A percentile compares a stretch with the other conserved stretches of the same genome.
Conservation (phyloP, 1,140 invertebrate genomes). For the Venturia canescens region DNA sequence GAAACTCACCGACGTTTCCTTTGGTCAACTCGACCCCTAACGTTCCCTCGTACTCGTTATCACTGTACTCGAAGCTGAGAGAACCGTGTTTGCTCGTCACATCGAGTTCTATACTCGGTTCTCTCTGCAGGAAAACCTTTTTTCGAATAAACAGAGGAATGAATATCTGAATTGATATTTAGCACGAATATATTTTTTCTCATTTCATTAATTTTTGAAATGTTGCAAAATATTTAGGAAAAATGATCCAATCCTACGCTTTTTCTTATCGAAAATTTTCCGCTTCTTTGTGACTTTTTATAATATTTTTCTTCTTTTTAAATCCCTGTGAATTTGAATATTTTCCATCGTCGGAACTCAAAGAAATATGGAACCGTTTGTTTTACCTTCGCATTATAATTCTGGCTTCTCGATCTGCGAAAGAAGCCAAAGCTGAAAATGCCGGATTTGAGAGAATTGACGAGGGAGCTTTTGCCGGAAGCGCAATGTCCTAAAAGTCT, state of each 20-base stretch:
- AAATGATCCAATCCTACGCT: constrained; percentile 28
- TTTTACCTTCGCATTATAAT: constrained; percentile 69
- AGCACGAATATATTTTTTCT: too few species aligned
- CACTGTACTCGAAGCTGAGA: constrained; percentile 80
- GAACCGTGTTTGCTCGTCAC: constrained; percentile 80
- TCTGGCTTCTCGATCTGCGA: constrained; percentile 77
- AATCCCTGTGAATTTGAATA: too few species aligned
- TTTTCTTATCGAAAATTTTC: constrained; percentile 10
- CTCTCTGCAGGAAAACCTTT: constrained; percentile 63
- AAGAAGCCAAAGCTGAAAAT: constrained; percentile 82
- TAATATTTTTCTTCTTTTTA: neutral
- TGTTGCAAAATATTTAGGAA: constrained; percentile 5
- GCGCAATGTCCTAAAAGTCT: constrained; percentile 88
- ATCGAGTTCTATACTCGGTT: constrained; percentile 80
- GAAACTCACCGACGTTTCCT: constrained; percentile 69
- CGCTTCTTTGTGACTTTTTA: too few species aligned
- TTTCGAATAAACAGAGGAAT: neutral
- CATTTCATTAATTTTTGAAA: too few species aligned
- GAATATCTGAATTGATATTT: too few species aligned
- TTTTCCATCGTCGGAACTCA: neutral
- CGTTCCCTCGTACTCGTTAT: constrained; percentile 74
- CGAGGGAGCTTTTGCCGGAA: constrained; percentile 86
- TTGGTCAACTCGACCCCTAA: constrained; percentile 73
- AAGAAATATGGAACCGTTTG: neutral
- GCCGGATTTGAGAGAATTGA: constrained; percentile 84